phyloP scores from a whole-genome alignment of 2,888 invertebrate genomes.

The Napeogenes sylphis region DNA sequence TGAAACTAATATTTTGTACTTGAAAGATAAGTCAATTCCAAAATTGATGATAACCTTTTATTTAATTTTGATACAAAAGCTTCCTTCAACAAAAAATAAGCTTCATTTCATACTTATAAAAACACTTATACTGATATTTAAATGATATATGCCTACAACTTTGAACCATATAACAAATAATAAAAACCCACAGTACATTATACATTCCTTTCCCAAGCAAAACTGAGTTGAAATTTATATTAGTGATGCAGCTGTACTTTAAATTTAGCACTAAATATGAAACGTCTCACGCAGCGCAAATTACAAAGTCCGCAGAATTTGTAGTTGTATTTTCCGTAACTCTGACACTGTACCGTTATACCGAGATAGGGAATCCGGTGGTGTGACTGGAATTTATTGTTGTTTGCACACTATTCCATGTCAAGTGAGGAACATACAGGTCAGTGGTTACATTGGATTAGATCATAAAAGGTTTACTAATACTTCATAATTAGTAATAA shows the following conservation, averaged over 20 bases:
- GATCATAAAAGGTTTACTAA: too few relatives aligned
- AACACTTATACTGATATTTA: too few relatives aligned
- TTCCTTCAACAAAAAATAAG: too few relatives aligned
- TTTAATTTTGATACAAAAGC: too few relatives aligned
- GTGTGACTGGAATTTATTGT: constrained; percentile 55
- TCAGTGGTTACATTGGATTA: constrained; percentile 29
- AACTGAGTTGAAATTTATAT: constrained; percentile 1
- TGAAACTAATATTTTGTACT: too few relatives aligned
- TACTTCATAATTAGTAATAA: too few relatives aligned
- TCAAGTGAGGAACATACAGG: constrained; percentile 50
- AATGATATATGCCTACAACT: too few relatives aligned
- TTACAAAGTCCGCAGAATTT: constrained; percentile 25
- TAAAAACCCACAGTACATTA: too few relatives aligned
- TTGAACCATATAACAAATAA: too few relatives aligned
- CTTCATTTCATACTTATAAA: too few relatives aligned
- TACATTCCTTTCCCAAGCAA: background rate
- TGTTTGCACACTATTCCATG: constrained; percentile 48
- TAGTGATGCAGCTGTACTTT: constrained; percentile 8
- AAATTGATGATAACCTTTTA: too few relatives aligned
- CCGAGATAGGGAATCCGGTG: constrained; percentile 51
- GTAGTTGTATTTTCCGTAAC: constrained; percentile 29
- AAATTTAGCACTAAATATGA: constrained; percentile 13
- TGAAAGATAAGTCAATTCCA: too few relatives aligned
- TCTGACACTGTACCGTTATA: constrained; percentile 34
- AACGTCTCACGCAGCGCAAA: constrained; percentile 21